Percentiles rank a stretch among this genome's conserved stretches.
These are phyloP conservation scores for Frankliniella fusca DNA, from an alignment of 2,888 invertebrate genomes.

Conservation along the genomic window DNA sequence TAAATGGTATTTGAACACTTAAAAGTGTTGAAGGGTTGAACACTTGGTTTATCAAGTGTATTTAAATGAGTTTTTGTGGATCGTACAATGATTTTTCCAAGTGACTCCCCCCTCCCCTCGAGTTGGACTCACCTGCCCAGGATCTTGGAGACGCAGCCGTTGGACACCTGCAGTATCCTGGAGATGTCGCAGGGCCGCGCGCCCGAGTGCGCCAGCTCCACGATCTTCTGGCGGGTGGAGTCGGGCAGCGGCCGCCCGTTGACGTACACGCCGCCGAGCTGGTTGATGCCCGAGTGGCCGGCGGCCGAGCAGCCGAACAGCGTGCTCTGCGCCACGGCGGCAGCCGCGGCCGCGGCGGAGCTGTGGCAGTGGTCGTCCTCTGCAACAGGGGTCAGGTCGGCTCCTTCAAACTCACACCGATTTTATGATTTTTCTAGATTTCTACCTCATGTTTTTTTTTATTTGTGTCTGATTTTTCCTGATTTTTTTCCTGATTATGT, in stretches of 20 bases:
- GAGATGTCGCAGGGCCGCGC: constrained; percentile 98
- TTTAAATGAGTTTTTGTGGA: constrained; percentile 21
- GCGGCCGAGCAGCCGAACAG: constrained; percentile 82
- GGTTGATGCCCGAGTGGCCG: constrained; percentile 98
- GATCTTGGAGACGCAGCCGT: constrained; percentile 98
- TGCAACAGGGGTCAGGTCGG: too few relatives aligned
- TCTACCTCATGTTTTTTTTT: too few relatives aligned
- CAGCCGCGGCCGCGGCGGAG: constrained; percentile 42
- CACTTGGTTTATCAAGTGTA: too few relatives aligned
- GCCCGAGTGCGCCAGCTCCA: constrained; percentile 96
- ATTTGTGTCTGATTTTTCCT: too few relatives aligned
- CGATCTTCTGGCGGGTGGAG: constrained; percentile 96
- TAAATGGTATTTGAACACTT: too few relatives aligned
- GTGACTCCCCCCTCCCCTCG: too few relatives aligned
- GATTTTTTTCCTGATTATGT: too few relatives aligned
- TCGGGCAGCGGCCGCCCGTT: constrained; percentile 97
- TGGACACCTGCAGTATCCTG: constrained; percentile 95
- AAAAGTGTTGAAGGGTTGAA: too few relatives aligned
- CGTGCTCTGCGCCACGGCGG: constrained; percentile 61
- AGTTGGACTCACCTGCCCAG: constrained; percentile 88
- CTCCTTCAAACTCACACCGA: too few relatives aligned
- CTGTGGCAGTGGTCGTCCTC: constrained; percentile 59
- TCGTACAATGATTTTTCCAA: too few relatives aligned
- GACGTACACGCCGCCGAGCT: constrained; percentile 98
- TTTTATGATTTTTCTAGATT: too few relatives aligned